Evolutionary conservation across 2,888 invertebrate genomes (phyloP).

Genomic region (Lumbricus terrestris): DNA sequence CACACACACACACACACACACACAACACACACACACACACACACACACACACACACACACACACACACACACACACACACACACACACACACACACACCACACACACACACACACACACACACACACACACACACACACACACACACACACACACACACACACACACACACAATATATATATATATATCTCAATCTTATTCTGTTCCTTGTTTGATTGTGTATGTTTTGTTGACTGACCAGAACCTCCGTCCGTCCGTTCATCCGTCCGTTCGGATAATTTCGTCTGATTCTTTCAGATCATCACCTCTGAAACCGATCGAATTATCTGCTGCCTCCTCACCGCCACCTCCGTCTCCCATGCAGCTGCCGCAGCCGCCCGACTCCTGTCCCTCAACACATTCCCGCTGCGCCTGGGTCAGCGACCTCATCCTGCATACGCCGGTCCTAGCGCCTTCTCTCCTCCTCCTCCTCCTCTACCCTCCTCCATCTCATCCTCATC

Average conservation of each 20-base stretch:
- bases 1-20: no score
- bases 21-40: no score
- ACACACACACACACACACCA: no score
- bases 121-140: no score
- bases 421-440: not conserved
- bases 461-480: not conserved
- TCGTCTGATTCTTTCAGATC: not conserved
- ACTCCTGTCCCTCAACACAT: not conserved
- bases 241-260: no score
- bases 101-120: no score
- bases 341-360: no score
- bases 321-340: not conserved
- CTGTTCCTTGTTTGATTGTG: not conserved
- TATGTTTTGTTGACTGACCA: not conserved
- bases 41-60: no score
- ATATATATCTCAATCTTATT: not conserved
- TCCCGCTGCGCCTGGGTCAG: not conserved
- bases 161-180: no score
- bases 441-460: not conserved
- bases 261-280: not conserved
- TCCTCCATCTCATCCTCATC: not conserved
- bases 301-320: conserved; percentile 3
- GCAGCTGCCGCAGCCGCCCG: not conserved
- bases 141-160: no score
- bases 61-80: no score